Evolutionary conservation across 2,888 invertebrate genomes (phyloP).

Genomic region (Noctua fimbriata): DNA sequence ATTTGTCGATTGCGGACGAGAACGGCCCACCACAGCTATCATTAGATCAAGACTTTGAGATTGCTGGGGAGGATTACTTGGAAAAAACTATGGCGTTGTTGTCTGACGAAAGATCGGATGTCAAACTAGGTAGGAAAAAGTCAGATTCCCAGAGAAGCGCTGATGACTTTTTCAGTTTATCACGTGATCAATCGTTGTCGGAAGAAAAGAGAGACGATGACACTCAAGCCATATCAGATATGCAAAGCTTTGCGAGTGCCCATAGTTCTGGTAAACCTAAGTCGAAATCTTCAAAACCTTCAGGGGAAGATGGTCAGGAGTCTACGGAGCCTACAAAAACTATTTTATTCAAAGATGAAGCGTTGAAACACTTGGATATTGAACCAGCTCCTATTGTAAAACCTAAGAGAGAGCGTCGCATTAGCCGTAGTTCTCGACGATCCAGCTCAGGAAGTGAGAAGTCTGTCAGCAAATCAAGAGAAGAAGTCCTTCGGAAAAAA

Average conservation of each 20-base stretch:
- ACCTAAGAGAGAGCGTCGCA: constrained; percentile 81
- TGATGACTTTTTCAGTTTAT: constrained; percentile 92
- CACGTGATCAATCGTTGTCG: constrained; percentile 91
- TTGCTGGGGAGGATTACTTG: constrained; percentile 89
- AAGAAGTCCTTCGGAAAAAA: constrained; percentile 75
- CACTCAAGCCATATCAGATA: constrained; percentile 89
- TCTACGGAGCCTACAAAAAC: constrained; percentile 80
- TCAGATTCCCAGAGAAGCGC: constrained; percentile 91
- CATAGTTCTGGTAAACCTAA: constrained; percentile 89
- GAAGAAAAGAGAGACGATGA: constrained; percentile 91
- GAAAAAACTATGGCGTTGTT: constrained; percentile 86
- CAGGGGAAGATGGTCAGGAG: constrained; percentile 78
- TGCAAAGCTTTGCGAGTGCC: constrained; percentile 92
- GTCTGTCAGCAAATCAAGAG: constrained; percentile 79
- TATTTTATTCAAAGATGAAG: constrained; percentile 79
- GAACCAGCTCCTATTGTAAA: constrained; percentile 68
- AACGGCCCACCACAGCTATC: constrained; percentile 85
- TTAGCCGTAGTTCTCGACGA: constrained; percentile 85
- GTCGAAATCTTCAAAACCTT: constrained; percentile 80
- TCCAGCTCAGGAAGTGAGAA: constrained; percentile 89
- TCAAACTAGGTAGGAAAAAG: constrained; percentile 91
- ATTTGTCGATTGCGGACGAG: constrained; percentile 95
- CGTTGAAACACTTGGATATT: constrained; percentile 61
- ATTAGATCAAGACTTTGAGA: constrained; percentile 89
- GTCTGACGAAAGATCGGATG: constrained; percentile 89